Evolutionary conservation across 2,797 vertebrate species (phyloP), one percentile per base, ranked within the genome.

Genomic region (Rhinophrynus dorsalis): DNA sequence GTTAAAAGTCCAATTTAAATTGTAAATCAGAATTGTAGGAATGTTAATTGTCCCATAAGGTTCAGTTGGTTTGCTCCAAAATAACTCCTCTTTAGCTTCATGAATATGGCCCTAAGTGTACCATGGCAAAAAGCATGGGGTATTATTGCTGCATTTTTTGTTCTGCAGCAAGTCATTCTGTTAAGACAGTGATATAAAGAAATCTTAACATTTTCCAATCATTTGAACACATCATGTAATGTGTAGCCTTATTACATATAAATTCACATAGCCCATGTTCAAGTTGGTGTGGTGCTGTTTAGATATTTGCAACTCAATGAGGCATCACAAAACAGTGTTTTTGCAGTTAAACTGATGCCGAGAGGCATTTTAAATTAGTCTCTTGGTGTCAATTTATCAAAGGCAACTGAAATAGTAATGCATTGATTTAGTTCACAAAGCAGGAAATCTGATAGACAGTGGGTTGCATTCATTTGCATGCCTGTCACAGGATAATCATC

Each of bases 271-370:
- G 67, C 21, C 51, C 51, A 44, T 69, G 47, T 32, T 26, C 47
- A 32, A 44, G 56, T 44, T 61, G 47, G n/a, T 37, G 48, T 54
- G 51, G 57, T 33, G 67, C 42, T 27, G 48, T 37, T 70, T 15
- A 62, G 55, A 62, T 55, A 62, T 70, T 62, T 70, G 27, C 67
- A 70, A 55, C 67, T 70, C 38, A 70, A 70, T 62, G 67, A 58
- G 58, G 67, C 67, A 62, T 70, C 27, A 27, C 67, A 70, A 47
- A 54, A 56, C 48, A 55, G 48, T 47, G 67, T 55, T 62, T 55
- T 62, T 70, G 57, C 47, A 42, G 56, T 61, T 70, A 70, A 56
- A 62, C 50, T 42, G 50, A 70, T 62, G 67, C 57, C 58, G 37
- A 62, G 56, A 62, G 58, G 58, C 67, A 44, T 70, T 27, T 70